phyloP scores from a whole-genome alignment of 1,140 invertebrate species.

The Helicoverpa armigera region DNA sequence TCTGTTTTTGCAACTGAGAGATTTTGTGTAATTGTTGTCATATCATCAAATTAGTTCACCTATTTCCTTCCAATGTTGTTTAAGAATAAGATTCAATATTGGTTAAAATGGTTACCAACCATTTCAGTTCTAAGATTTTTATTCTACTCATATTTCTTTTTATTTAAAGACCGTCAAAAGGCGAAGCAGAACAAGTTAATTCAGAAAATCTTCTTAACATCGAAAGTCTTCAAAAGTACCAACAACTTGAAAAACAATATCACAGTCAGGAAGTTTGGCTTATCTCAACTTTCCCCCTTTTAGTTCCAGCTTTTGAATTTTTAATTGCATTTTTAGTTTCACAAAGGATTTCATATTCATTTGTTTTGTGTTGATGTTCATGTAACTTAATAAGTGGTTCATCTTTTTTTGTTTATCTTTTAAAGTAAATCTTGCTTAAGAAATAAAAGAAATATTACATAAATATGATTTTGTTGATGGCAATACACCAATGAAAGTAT shows the following conservation, averaged over 20 bases:
- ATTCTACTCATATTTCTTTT: no score
- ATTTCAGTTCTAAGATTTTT: no score
- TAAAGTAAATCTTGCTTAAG: no score
- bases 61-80: no score
- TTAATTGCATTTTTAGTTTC: slow-evolving; percentile 50
- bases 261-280: slow-evolving; percentile 29
- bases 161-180: background rate
- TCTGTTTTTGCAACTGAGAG: no score
- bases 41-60: no score
- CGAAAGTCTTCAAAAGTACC: background rate
- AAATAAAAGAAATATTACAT: no score
- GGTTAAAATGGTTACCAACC: no score
- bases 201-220: background rate
- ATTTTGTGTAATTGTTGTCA: no score
- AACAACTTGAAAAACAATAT: slow-evolving; percentile 44
- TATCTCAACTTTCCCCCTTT: slow-evolving; percentile 21
- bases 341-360: background rate
- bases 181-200: background rate
- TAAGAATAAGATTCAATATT: no score
- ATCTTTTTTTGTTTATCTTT: background rate
- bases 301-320: slow-evolving; percentile 42
- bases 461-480: no score
- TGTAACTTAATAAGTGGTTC: background rate
- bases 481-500: no score
- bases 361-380: background rate